A percentile compares a stretch with the other conserved stretches of the same genome.
These are phyloP conservation scores for Sepioteuthis lessoniana DNA, from an alignment of 2,888 invertebrate species.

Conservation along the genomic window DNA sequence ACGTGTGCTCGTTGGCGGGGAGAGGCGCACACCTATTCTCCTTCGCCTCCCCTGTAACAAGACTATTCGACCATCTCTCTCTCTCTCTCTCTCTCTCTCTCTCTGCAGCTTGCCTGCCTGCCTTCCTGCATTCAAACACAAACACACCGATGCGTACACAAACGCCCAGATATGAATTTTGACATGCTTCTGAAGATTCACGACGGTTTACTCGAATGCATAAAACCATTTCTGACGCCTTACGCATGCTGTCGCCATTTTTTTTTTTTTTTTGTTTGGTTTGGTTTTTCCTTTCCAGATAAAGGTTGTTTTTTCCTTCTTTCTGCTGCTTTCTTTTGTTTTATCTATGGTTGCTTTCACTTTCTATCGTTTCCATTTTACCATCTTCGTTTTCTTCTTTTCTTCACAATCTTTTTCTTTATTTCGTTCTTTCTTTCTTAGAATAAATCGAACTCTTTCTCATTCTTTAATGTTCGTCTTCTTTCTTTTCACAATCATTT, in stretches of 20 bases:
- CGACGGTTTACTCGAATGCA: neutral
- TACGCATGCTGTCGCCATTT: neutral
- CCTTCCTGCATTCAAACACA: neutral
- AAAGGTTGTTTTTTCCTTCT: neutral
- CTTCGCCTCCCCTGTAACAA: neutral
- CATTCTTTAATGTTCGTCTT: neutral
- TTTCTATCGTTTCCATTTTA: neutral
- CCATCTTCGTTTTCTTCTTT: neutral
- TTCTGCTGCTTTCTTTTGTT: neutral
- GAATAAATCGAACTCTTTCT: too few species aligned
- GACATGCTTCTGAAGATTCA: neutral
- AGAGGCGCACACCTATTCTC: neutral
- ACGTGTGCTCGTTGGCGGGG: neutral
- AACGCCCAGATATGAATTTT: slow-evolving; percentile 17
- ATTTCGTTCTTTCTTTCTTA: neutral
- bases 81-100: neutral
- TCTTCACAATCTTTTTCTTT: neutral
- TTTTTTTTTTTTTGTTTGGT: neutral
- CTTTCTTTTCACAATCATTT: neutral
- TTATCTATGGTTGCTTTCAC: neutral
- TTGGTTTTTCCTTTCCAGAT: neutral
- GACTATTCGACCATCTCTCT: neutral
- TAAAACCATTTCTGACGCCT: slow-evolving; percentile 20
- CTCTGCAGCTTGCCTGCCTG: neutral
- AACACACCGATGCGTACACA: slow-evolving; percentile 33